These are phyloP conservation scores for Cynopterus brachyotis DNA, from an alignment of 2,113 vertebrate genomes.

Conservation along the genomic window DNA sequence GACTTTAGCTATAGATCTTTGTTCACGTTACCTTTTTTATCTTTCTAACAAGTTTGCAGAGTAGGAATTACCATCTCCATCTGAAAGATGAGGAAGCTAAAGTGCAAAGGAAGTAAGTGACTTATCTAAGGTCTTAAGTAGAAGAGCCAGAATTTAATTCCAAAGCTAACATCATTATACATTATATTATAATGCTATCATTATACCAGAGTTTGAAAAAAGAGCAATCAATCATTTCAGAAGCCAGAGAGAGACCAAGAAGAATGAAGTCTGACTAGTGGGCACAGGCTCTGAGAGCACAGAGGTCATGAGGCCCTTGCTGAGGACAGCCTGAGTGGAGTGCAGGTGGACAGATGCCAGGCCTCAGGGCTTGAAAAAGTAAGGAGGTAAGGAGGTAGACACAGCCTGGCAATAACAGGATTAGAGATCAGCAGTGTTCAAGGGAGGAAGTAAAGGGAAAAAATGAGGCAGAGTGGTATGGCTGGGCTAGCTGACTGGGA, in stretches of 20 bases:
- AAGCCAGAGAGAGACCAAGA: background rate
- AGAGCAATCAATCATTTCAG: background rate
- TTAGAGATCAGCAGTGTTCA: background rate
- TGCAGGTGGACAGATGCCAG: background rate
- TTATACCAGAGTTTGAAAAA: background rate
- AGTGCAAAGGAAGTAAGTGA: background rate
- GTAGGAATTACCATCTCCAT: background rate
- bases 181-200: background rate
- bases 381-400: background rate
- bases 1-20: background rate
- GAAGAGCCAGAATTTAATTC: background rate
- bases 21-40: background rate
- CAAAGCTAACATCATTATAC: background rate
- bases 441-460: background rate
- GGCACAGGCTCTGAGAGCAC: background rate
- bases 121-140: background rate
- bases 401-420: background rate
- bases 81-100: background rate
- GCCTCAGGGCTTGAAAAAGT: background rate
- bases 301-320: background rate
- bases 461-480: background rate
- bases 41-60: background rate
- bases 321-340: background rate
- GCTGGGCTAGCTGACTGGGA: background rate
- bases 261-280: background rate